Evolutionary conservation across 1,140 invertebrate species (phyloP).

Genomic region (Tetramorium parvispinum): DNA sequence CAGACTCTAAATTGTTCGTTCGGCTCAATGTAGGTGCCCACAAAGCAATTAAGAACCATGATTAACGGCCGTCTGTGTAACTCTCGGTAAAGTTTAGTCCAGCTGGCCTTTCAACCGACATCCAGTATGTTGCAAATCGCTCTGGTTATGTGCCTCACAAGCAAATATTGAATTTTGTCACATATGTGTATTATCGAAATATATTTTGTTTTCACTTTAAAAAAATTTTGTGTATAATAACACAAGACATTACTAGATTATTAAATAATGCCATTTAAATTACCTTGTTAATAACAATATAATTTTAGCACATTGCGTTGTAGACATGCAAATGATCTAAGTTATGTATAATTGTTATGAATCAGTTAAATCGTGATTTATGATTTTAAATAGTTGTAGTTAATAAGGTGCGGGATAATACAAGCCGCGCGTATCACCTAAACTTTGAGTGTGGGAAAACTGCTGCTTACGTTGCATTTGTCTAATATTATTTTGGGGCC

Average conservation of each 20-base stretch:
- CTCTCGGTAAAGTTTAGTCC: constrained; percentile 63
- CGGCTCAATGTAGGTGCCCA: constrained; percentile 64
- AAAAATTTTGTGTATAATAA: not conserved
- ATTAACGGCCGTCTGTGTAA: constrained; percentile 72
- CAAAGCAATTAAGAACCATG: constrained; percentile 77
- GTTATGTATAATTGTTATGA: not conserved
- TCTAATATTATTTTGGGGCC: constrained; percentile 64
- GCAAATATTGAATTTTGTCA: constrained; percentile 33
- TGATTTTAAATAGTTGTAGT: constrained; percentile 29
- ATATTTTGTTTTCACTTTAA: not conserved
- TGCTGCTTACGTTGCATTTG: constrained; percentile 32
- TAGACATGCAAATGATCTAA: not conserved
- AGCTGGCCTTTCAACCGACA: constrained; percentile 49
- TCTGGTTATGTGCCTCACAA: constrained; percentile 11
- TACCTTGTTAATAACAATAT: not conserved
- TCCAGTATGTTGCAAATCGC: constrained; percentile 28
- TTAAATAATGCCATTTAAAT: not conserved
- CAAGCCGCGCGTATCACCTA: constrained; percentile 20
- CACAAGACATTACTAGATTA: not conserved
- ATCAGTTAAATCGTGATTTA: not conserved
- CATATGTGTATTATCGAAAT: not conserved
- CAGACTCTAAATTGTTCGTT: constrained; percentile 71
- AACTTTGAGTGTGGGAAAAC: constrained; percentile 52
- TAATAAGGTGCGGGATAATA: not conserved
- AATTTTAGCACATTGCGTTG: not conserved